Evolutionary conservation across 2,797 vertebrate species (phyloP).

Genomic region (Amazona finschi): DNA sequence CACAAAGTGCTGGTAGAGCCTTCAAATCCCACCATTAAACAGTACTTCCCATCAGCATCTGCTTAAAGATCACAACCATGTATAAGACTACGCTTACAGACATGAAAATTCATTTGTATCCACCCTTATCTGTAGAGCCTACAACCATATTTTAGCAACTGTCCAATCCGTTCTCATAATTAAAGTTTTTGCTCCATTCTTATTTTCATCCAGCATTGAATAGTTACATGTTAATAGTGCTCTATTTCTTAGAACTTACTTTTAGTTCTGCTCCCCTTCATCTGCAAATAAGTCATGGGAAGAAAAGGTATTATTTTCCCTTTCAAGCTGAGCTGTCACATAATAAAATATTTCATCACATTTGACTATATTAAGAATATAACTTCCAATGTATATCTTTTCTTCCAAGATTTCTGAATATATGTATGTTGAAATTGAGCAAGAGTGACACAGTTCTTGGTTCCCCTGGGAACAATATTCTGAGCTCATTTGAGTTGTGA

Average conservation of each 20-base stretch:
- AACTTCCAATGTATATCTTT: conserved; percentile 51
- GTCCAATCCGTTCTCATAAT: not conserved
- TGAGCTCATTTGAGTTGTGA: conserved; percentile 73
- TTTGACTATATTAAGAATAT: conserved; percentile 51
- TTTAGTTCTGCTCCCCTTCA: not conserved
- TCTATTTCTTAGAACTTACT: not conserved
- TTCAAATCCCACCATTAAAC: not conserved
- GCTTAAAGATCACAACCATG: not conserved
- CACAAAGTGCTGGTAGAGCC: not conserved
- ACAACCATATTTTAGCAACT: not conserved
- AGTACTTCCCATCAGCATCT: not conserved
- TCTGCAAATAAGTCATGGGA: conserved; percentile 6
- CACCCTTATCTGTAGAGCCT: not conserved
- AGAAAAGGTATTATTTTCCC: not conserved
- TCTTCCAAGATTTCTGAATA: conserved; percentile 62
- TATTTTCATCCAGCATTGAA: not conserved
- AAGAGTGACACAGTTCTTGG: conserved; percentile 54
- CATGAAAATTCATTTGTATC: not conserved
- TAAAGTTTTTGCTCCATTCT: not conserved
- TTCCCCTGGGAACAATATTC: conserved; percentile 67
- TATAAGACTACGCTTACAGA: not conserved
- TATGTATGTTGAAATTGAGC: conserved; percentile 58
- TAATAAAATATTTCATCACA: conserved; percentile 56
- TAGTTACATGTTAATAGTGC: not conserved
- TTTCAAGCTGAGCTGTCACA: conserved; percentile 34